These are phyloP conservation scores for Mixornis gularis DNA, from an alignment of 2,113 vertebrate genomes.

Conservation along the genomic window DNA sequence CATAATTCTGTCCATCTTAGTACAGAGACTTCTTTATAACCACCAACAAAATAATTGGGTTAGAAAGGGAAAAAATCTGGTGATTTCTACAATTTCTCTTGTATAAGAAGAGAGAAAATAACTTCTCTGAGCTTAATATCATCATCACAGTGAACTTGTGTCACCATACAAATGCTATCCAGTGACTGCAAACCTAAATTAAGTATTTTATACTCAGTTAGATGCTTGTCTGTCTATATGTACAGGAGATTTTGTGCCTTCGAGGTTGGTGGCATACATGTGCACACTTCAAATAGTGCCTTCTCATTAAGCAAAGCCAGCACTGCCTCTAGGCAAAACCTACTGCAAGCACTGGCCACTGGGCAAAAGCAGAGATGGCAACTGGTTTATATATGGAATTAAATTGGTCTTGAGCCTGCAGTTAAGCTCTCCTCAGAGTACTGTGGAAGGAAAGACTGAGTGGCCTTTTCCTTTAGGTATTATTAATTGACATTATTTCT, in stretches of 20 bases:
- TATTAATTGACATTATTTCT: neutral
- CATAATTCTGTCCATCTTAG: conserved; percentile 39
- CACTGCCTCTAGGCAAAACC: neutral
- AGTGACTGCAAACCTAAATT: neutral
- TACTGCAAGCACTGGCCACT: neutral
- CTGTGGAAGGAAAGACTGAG: neutral
- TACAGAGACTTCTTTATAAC: conserved; percentile 51
- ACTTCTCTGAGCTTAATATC: neutral
- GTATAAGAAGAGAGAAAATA: neutral
- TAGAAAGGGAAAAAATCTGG: neutral
- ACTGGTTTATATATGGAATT: neutral
- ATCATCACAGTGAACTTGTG: neutral
- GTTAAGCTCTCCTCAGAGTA: neutral
- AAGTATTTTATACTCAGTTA: neutral
- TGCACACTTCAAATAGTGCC: neutral
- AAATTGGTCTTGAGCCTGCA: neutral
- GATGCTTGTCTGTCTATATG: neutral
- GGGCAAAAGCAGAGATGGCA: neutral
- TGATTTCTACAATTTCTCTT: neutral
- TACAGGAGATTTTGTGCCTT: neutral
- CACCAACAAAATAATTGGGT: neutral
- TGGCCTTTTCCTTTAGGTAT: neutral
- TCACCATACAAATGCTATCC: neutral
- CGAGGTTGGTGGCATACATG: neutral
- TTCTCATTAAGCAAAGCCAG: neutral